These are phyloP conservation scores for Odobenus rosmarus DNA, from an alignment of 2,113 vertebrate species.

Conservation along the genomic window DNA sequence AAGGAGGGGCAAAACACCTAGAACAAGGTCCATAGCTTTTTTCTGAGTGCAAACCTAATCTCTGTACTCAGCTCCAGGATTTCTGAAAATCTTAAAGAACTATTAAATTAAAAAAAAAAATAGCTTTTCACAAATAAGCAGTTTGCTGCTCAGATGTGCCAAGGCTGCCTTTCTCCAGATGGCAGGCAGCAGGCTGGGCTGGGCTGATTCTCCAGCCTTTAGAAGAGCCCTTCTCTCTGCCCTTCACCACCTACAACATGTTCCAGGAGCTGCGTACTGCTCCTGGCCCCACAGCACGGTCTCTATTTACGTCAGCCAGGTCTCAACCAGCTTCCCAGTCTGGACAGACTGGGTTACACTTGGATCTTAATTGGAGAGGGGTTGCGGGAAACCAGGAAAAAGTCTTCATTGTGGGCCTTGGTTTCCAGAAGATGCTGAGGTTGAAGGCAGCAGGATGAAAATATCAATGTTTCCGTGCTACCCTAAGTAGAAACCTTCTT, in stretches of 20 bases:
- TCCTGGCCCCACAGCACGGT: slow-evolving; percentile 51
- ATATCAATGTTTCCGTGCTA: slow-evolving; percentile 36
- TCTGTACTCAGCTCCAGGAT: slow-evolving; percentile 9
- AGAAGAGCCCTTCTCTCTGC: slow-evolving; percentile 72
- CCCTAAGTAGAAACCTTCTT: background rate
- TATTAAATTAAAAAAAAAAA: slow-evolving; percentile 63
- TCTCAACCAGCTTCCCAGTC: slow-evolving; percentile 51
- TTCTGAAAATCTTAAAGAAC: slow-evolving; percentile 77
- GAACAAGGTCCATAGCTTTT: slow-evolving; percentile 51
- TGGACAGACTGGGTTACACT: slow-evolving; percentile 41
- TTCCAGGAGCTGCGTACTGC: slow-evolving; percentile 37
- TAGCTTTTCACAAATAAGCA: slow-evolving; percentile 71
- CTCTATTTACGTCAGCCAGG: slow-evolving; percentile 71
- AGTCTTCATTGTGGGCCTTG: background rate
- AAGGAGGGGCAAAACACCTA: background rate
- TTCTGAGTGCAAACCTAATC: slow-evolving; percentile 43
- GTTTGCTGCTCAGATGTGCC: slow-evolving; percentile 62
- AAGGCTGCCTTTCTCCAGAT: slow-evolving; percentile 58
- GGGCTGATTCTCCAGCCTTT: background rate
- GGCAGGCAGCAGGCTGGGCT: slow-evolving; percentile 25
- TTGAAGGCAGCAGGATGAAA: slow-evolving; percentile 60
- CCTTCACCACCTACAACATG: slow-evolving; percentile 58
- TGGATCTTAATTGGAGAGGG: background rate
- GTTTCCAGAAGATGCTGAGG: slow-evolving; percentile 1
- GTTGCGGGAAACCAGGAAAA: background rate